Conservation (phyloP, 2,888 invertebrate genomes). For the Troides aeacus region DNA sequence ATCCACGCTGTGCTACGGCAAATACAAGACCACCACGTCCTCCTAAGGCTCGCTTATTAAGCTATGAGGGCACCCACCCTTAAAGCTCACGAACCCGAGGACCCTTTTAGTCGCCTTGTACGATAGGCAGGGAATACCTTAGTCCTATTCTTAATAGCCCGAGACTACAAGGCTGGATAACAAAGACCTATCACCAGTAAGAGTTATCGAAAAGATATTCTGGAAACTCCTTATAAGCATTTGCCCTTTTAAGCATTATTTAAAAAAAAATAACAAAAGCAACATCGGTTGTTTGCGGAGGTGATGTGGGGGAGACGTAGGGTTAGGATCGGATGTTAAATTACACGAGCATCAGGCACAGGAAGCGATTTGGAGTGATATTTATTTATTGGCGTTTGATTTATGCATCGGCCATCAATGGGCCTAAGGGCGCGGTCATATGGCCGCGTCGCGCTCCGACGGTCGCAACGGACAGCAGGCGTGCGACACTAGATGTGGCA, state of each 20-base stretch:
- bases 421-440: conserved; percentile 67
- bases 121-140: too few species aligned
- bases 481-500: conserved; percentile 32
- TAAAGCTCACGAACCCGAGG: too few species aligned
- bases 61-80: too few species aligned
- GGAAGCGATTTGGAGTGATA: conserved; percentile 66
- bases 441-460: conserved; percentile 58
- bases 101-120: too few species aligned
- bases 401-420: conserved; percentile 70
- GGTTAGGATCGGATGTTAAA: conserved; percentile 36
- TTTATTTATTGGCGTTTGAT: conserved; percentile 75
- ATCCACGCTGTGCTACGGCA: too few species aligned
- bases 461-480: conserved; percentile 31
- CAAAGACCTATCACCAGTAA: too few species aligned
- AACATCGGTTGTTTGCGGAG: conserved; percentile 3
- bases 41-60: too few species aligned
- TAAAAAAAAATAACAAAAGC: neutral
- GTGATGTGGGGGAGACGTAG: neutral
- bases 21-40: too few species aligned
- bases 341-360: conserved; percentile 46
- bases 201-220: too few species aligned
- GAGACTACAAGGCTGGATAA: too few species aligned
- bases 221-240: too few species aligned
- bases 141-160: too few species aligned
- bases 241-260: neutral